Evolutionary conservation across 1,140 invertebrate species (phyloP).

Genomic region (Dendrolimus kikuchii): DNA sequence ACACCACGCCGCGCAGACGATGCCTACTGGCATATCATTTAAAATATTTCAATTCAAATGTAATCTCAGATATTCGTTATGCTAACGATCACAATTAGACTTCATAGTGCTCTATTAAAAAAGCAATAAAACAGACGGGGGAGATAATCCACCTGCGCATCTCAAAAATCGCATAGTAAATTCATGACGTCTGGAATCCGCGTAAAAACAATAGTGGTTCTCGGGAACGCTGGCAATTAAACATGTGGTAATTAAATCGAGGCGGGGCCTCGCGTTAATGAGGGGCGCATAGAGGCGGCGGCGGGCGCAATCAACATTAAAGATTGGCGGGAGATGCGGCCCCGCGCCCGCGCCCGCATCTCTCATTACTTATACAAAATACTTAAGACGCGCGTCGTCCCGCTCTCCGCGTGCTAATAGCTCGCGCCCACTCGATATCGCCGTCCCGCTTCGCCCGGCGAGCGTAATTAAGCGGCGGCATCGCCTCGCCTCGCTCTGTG

Average conservation of each 20-base stretch:
- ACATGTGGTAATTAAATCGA: slow-evolving; percentile 59
- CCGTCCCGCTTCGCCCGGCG: slow-evolving; percentile 58
- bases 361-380: slow-evolving; percentile 72
- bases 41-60: too few species aligned
- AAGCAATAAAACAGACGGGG: slow-evolving; percentile 4
- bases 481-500: slow-evolving; percentile 50
- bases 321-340: slow-evolving; percentile 69
- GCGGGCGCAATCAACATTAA: slow-evolving; percentile 67
- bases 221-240: slow-evolving; percentile 40
- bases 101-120: too few species aligned
- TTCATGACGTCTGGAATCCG: slow-evolving; percentile 25
- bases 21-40: too few species aligned
- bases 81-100: too few species aligned
- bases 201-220: slow-evolving; percentile 36
- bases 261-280: slow-evolving; percentile 65
- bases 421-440: slow-evolving; percentile 65
- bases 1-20: too few species aligned
- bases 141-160: slow-evolving; percentile 14
- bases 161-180: slow-evolving; percentile 19
- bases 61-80: too few species aligned
- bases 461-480: slow-evolving; percentile 64
- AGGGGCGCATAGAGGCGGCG: slow-evolving; percentile 60
- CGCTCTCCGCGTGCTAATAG: slow-evolving; percentile 66
- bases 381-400: slow-evolving; percentile 68
- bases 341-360: slow-evolving; percentile 39